Conservation (phyloP, 2,888 invertebrate species). For the Anthophora plumipes region DNA sequence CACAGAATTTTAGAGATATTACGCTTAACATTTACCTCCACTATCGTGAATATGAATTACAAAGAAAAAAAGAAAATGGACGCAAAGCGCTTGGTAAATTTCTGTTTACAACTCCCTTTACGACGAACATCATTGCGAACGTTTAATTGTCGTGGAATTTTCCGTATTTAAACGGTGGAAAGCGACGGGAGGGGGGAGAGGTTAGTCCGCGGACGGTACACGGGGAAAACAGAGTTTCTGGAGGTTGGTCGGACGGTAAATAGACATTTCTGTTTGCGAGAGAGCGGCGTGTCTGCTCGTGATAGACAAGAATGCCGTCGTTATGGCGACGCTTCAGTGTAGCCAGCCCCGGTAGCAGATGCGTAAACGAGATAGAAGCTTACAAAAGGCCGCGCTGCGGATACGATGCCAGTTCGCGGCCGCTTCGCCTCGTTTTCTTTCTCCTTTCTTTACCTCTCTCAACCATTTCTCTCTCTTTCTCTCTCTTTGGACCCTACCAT, state of each 20-base stretch:
- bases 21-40: too few species aligned
- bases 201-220: conserved; percentile 10
- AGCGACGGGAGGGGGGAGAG: not conserved
- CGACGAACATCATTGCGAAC: conserved; percentile 13
- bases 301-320: conserved; percentile 74
- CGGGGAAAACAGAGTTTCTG: conserved; percentile 53
- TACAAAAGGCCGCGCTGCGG: conserved; percentile 78
- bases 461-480: too few species aligned
- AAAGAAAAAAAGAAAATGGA: not conserved
- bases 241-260: conserved; percentile 63
- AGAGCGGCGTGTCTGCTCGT: conserved; percentile 56
- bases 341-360: conserved; percentile 72
- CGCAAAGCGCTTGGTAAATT: not conserved
- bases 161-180: not conserved
- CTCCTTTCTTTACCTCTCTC: conserved; percentile 35
- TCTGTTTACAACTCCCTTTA: not conserved
- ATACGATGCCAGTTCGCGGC: conserved; percentile 60
- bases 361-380: conserved; percentile 79
- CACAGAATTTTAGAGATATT: too few species aligned
- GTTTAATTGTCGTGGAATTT: conserved; percentile 43
- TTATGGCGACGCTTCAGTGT: conserved; percentile 66
- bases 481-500: too few species aligned
- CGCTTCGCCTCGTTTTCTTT: conserved; percentile 48
- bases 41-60: not conserved
- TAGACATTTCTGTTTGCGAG: conserved; percentile 67